Percentiles rank a stretch among this genome's conserved stretches.
Conservation (phyloP, 2,113 vertebrate species). For the Furnarius figulus region DNA sequence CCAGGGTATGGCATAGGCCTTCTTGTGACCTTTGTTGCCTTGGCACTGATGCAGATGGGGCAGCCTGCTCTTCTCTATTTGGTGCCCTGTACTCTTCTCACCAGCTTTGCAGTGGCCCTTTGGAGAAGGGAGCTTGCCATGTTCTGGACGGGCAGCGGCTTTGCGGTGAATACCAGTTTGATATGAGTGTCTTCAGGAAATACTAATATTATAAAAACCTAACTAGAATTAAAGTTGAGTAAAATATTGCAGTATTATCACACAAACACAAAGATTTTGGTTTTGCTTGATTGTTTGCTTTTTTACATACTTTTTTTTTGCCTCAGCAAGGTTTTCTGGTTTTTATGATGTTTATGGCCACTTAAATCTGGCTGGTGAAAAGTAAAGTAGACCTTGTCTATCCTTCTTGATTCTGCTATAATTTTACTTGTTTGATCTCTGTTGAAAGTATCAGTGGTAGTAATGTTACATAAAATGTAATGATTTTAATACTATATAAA, state of each 20-base stretch:
- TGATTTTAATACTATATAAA: neutral
- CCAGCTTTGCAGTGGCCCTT: conserved; percentile 87
- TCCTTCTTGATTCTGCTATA: neutral
- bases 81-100: conserved; percentile 94
- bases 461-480: neutral
- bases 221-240: conserved; percentile 92
- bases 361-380: neutral
- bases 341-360: neutral
- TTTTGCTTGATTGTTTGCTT: neutral
- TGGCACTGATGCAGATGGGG: conserved; percentile 93
- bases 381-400: neutral
- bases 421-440: neutral
- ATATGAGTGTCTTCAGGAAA: conserved; percentile 88
- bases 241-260: conserved; percentile 61
- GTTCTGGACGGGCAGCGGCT: conserved; percentile 98
- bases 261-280: neutral
- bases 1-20: conserved; percentile 93
- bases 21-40: conserved; percentile 92
- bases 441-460: neutral
- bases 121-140: conserved; percentile 89
- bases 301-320: neutral
- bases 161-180: conserved; percentile 99
- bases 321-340: neutral
- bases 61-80: conserved; percentile 95
- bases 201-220: conserved; percentile 78